These are phyloP conservation scores for Brotula barbata DNA, from an alignment of 2,797 vertebrate genomes.

Conservation along the genomic window DNA sequence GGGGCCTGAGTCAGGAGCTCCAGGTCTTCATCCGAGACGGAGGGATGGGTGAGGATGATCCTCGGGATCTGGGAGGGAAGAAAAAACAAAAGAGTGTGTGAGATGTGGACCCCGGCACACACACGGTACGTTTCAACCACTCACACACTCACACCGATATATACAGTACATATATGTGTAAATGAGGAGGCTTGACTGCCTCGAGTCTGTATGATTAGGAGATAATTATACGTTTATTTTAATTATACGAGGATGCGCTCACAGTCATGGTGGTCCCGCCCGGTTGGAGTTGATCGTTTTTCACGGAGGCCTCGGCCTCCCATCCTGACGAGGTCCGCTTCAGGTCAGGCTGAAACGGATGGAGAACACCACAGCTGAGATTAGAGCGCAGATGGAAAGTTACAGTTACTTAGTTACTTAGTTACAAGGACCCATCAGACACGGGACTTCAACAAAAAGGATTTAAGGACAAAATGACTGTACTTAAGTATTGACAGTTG, in stretches of 20 bases:
- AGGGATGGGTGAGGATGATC: conserved; percentile 87
- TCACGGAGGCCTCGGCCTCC: conserved; percentile 56
- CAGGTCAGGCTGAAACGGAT: conserved; percentile 58
- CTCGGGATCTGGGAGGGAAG: conserved; percentile 80
- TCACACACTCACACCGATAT: no score
- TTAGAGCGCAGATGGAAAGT: no score
- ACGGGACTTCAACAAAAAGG: no score
- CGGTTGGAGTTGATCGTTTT: conserved; percentile 55
- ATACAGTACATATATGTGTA: no score
- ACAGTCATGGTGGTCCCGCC: conserved; percentile 79
- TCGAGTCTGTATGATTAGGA: not conserved
- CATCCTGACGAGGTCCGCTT: conserved; percentile 38
- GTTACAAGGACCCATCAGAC: no score
- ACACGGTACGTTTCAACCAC: not conserved
- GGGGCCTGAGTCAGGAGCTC: conserved; percentile 77
- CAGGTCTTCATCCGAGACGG: conserved; percentile 85
- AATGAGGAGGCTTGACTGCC: not conserved
- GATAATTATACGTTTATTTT: not conserved
- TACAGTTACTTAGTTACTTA: no score
- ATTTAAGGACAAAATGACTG: no score
- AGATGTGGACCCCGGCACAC: no score
- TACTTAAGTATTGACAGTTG: no score
- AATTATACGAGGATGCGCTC: conserved; percentile 47
- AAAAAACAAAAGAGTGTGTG: conserved; percentile 1
- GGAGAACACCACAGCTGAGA: not conserved